Percentiles rank a stretch among this genome's conserved stretches.
Evolutionary conservation across 2,797 vertebrate genomes (phyloP).

Genomic region (Cossypha polioptera): DNA sequence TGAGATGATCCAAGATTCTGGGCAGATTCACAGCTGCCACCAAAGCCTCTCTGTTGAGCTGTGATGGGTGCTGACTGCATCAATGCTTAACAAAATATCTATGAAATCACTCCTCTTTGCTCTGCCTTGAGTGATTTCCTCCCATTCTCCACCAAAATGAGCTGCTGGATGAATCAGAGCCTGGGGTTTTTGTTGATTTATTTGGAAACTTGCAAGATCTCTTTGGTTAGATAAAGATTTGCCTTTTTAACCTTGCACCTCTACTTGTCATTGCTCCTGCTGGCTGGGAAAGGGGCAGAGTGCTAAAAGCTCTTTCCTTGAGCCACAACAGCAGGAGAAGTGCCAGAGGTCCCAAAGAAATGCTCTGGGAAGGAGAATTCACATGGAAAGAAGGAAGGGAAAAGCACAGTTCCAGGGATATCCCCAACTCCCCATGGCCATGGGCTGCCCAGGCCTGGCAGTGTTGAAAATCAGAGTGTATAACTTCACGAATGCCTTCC

Average conservation of each 20-base stretch:
- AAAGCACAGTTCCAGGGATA: neutral
- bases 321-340: neutral
- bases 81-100: fast-evolving
- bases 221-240: neutral
- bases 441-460: neutral
- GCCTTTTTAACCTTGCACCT: neutral
- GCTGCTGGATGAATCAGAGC: neutral
- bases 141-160: neutral
- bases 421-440: neutral
- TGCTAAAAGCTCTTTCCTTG: neutral
- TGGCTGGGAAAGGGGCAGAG: neutral
- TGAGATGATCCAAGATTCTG: neutral
- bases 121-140: neutral
- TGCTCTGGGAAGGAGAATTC: neutral
- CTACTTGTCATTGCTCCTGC: neutral
- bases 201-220: neutral
- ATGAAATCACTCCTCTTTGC: neutral
- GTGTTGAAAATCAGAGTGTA: neutral
- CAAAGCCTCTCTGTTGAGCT: neutral
- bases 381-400: neutral
- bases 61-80: neutral
- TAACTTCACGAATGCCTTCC: neutral
- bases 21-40: neutral
- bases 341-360: neutral
- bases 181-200: neutral